phyloP scores from a whole-genome alignment of 2,888 invertebrate species.

The Sipha maydis region DNA sequence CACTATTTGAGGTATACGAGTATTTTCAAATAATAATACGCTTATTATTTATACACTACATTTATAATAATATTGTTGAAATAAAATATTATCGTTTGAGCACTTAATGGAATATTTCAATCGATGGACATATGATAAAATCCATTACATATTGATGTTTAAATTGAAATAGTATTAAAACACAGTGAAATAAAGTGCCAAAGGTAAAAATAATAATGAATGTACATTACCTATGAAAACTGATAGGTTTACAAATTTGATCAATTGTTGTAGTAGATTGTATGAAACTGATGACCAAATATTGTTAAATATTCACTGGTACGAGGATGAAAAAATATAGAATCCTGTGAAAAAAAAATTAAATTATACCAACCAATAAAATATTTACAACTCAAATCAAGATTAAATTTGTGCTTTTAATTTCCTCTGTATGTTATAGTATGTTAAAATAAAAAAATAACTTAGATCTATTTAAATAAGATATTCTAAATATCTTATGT shows the following conservation, averaged over 20 bases:
- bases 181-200: neutral
- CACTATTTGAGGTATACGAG: neutral
- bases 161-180: neutral
- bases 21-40: neutral
- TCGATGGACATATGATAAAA: neutral
- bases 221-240: conserved; percentile 15
- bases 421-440: too few relatives aligned
- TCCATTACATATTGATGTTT: neutral
- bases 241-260: neutral
- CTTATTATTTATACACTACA: neutral
- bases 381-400: too few relatives aligned
- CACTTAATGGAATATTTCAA: neutral
- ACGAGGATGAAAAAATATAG: neutral
- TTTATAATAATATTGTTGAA: neutral
- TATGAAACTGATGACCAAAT: neutral
- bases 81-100: neutral
- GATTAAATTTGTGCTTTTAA: too few relatives aligned
- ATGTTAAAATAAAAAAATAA: too few relatives aligned
- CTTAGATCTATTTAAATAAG: too few relatives aligned
- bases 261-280: neutral
- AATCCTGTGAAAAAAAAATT: neutral
- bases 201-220: neutral
- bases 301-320: neutral
- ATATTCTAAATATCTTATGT: too few relatives aligned
- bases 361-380: neutral